Evolutionary conservation across 2,888 invertebrate species (phyloP).

Genomic region (Blastobasis lacticolella): DNA sequence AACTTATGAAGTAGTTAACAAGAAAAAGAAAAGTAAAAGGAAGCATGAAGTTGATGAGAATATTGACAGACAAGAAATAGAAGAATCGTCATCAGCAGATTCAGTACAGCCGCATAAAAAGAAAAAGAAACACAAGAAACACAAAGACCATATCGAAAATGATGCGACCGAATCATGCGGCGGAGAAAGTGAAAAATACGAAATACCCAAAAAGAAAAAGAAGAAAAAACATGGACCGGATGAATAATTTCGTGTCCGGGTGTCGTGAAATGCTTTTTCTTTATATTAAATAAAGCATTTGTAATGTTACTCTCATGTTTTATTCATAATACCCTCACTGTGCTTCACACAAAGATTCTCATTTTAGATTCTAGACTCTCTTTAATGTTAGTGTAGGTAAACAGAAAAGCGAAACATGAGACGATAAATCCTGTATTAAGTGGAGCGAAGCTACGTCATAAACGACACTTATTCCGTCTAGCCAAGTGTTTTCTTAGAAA

Average conservation of each 20-base stretch:
- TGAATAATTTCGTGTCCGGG: neutral
- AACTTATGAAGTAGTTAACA: neutral
- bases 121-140: neutral
- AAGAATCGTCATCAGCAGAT: neutral
- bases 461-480: conserved; percentile 43
- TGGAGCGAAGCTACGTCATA: conserved; percentile 34
- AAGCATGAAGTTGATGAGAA: neutral
- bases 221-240: conserved; percentile 18
- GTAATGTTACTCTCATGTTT: neutral
- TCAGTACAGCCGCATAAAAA: neutral
- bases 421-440: conserved; percentile 15
- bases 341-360: neutral
- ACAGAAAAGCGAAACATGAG: conserved; percentile 4
- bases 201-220: conserved; percentile 24
- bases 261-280: neutral
- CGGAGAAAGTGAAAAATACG: conserved; percentile 2
- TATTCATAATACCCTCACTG: conserved; percentile 2
- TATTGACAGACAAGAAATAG: neutral
- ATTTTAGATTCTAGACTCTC: conserved; percentile 1
- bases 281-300: conserved; percentile 1
- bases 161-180: conserved; percentile 5
- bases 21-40: neutral
- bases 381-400: conserved; percentile 3
- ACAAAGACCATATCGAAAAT: conserved; percentile 3
- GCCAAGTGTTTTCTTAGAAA: conserved; percentile 35